A percentile compares a stretch with the other conserved stretches of the same genome.
Evolutionary conservation across 2,888 invertebrate species (phyloP).

Genomic region (Clunio marinus): DNA sequence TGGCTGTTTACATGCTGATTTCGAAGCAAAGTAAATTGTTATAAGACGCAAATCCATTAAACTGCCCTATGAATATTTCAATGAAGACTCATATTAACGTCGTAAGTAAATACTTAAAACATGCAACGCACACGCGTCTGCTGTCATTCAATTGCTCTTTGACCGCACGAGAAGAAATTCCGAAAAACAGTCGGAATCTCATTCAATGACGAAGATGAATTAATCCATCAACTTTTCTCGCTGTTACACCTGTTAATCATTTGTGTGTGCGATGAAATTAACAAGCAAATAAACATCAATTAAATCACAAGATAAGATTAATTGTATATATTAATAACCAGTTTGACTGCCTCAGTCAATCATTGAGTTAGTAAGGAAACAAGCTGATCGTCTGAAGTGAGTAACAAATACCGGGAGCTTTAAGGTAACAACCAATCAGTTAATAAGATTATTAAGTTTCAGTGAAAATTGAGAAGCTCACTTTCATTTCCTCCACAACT

Average conservation of each 20-base stretch:
- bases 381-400: no score
- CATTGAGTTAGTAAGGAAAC: no score
- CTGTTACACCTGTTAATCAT: background rate
- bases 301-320: slow-evolving; percentile 6
- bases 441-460: no score
- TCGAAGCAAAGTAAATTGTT: background rate
- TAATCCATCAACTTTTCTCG: background rate
- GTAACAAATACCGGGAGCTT: no score
- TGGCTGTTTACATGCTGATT: slow-evolving; percentile 11
- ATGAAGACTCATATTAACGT: background rate
- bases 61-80: background rate
- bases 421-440: no score
- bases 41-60: background rate
- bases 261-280: slow-evolving; percentile 18
- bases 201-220: background rate
- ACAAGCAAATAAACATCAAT: slow-evolving; percentile 18
- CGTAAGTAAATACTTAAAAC: background rate
- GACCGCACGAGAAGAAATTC: background rate
- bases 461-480: no score
- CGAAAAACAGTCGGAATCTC: background rate
- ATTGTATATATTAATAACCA: background rate
- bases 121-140: background rate
- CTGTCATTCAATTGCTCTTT: background rate
- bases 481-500: no score
- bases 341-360: background rate